Evolutionary conservation across 2,113 vertebrate species (phyloP), one percentile per base, ranked within the genome.

Genomic region (Callaeas wilsoni): DNA sequence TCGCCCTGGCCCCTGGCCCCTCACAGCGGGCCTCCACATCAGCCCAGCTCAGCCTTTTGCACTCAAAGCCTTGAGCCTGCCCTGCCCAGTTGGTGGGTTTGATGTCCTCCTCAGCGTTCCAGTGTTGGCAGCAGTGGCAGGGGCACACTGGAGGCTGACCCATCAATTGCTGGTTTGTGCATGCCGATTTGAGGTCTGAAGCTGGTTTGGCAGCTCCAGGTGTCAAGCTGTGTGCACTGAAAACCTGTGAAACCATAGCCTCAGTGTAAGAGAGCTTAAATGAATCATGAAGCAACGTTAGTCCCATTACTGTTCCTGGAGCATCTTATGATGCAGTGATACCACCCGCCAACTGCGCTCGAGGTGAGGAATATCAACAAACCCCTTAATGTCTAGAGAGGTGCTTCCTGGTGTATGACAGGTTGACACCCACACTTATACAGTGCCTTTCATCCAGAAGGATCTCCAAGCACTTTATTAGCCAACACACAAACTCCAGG

Each of bases 391-490:
- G 65, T 68, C 65, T 49, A 75, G 94, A 84, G 75, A 71, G 70
- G 62, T 86, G 83, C 88, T 86, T 94, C 85, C 90, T 73, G 68
- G 23, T 63, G 26, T 81, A 12, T 15, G 30, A 67, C 76, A 86
- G 80, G 83, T 79, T 60, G 86, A 57, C 53, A 16, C 83, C 84
- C 57, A 56, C 20, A 75, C 70, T 89, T 87, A 73, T 16, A 92
- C 33, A 95, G 96, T 97, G 96, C 96, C 96, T 97, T 97, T 97
- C 94, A 92, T 95, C 93, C 94, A 73, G 88, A 95, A 95, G 96
- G 96, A 97, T 95, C 88, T 96, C 96, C 91, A 96, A 94, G 96
- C 96, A 96, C 96, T 96, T 96, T 96, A 96, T 89, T 73, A 84
- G 60, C 80, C 6, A 7, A 68, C 90, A 64, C 69, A 69, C 60